Percentiles rank a stretch among this genome's conserved stretches.
Conservation (phyloP, 2,113 vertebrate genomes). For the Ciconia boyciana region DNA sequence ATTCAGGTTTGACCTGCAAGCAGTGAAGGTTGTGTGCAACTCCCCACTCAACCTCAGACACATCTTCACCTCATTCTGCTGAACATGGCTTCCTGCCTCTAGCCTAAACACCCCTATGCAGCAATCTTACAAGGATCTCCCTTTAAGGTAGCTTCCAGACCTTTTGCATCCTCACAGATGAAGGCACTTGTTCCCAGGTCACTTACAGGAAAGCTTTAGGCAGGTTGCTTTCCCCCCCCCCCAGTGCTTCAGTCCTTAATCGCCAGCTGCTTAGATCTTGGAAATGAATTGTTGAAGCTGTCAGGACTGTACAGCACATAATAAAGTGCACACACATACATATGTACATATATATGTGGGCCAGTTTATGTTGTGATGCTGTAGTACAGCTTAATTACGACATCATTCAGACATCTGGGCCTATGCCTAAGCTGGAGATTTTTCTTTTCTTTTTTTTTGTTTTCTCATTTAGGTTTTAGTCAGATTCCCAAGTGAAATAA, state of each 20-base stretch:
- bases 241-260: not conserved
- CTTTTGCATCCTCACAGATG: not conserved
- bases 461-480: slow-evolving; percentile 39
- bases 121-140: not conserved
- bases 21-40: not conserved
- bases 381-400: slow-evolving; percentile 52
- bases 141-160: not conserved
- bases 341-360: not conserved
- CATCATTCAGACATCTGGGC: slow-evolving; percentile 46
- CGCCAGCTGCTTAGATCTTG: not conserved
- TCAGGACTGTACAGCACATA: not conserved
- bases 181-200: not conserved
- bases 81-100: not conserved
- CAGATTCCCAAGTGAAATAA: slow-evolving; percentile 45
- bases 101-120: not conserved
- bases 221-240: not conserved
- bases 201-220: not conserved
- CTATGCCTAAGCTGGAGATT: not conserved
- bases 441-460: not conserved
- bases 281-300: not conserved
- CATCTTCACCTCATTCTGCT: not conserved
- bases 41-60: not conserved
- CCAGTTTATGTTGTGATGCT: not conserved
- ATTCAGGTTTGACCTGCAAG: not conserved
- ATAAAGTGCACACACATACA: not conserved